These are phyloP conservation scores for Tenualosa ilisha DNA, from an alignment of 2,797 vertebrate genomes.

Conservation along the genomic window DNA sequence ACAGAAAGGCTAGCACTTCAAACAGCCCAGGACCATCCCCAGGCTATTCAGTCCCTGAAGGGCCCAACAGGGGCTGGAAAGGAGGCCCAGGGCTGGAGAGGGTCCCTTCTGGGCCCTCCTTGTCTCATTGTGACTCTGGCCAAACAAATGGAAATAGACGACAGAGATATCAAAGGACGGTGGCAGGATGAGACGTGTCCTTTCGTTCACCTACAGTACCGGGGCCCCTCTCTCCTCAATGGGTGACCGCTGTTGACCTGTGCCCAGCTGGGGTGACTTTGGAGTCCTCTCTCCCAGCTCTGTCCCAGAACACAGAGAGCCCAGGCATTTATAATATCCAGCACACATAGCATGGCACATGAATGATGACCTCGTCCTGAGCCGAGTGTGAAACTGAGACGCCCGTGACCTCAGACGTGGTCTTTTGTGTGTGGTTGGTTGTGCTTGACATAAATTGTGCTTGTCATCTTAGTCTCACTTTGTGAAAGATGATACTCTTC, in stretches of 20 bases:
- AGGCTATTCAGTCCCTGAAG: conserved; percentile 58
- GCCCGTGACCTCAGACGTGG: conserved; percentile 6
- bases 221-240: conserved; percentile 28
- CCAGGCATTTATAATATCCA: not conserved
- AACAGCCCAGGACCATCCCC: conserved; percentile 54
- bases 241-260: conserved; percentile 45
- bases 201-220: conserved; percentile 41
- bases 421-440: conserved; percentile 18
- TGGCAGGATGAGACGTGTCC: conserved; percentile 47
- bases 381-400: conserved; percentile 19
- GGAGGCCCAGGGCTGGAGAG: conserved; percentile 42
- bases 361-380: conserved; percentile 21
- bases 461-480: not conserved
- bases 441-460: not conserved
- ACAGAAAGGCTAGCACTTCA: conserved; percentile 54
- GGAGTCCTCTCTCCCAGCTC: conserved; percentile 28
- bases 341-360: conserved; percentile 14
- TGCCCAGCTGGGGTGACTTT: conserved; percentile 34
- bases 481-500: conserved; percentile 25
- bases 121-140: conserved; percentile 76
- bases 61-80: conserved; percentile 51
- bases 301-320: not conserved
- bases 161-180: conserved; percentile 53
- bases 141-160: conserved; percentile 64
- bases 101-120: conserved; percentile 40